Evolutionary conservation across 2,113 vertebrate genomes (phyloP), one percentile per base, ranked within the genome.

Genomic region (Amphiprion percula): DNA sequence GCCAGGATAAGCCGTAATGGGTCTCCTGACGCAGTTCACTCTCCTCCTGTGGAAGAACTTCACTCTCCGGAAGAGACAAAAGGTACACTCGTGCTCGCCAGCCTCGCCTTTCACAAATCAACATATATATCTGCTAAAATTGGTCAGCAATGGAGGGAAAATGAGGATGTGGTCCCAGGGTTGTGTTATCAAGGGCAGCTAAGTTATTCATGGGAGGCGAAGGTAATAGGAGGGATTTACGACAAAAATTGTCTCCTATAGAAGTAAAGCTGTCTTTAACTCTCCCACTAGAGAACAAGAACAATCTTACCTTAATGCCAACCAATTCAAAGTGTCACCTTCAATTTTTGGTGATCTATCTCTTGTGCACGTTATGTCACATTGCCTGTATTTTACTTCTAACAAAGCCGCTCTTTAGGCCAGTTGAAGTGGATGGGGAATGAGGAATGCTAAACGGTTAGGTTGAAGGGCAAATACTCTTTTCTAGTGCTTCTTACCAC

Each of bases 21-120:
- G 90, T 94, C 92, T 95, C 92, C 84, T 87, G 94, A 90, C 92
- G 73, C 94, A 95, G 89, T 93, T 95, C 76, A 64, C 90, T 76
- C 92, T 96, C 80, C 93, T 95, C 87, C 92, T 96, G 84, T 96
- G 95, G 95, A 95, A 95, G 93, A 96, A 96, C 91, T 95, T 95
- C 90, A 94, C 88, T 88, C 92, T 95, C 15, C 91, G 95, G 87
- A 95, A 88, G 83, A 95, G 94, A 90, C 94, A 95, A 90, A 95
- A 95, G 94, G 94, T 96, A 95, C 73, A 64, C 82, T 83, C 61
- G 55, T 67, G 55, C 46, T 80, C 56, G 53, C 77, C 80, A 74
- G 15, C 65, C 52, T 44, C 37, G 9, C 41, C 0, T 53, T 59
- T 56, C 24, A 19, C 37, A 85, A 85, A 87, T 79, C 71, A 82